These are phyloP conservation scores for Silurus glanis DNA, from an alignment of 2,113 vertebrate genomes.

Conservation along the genomic window DNA sequence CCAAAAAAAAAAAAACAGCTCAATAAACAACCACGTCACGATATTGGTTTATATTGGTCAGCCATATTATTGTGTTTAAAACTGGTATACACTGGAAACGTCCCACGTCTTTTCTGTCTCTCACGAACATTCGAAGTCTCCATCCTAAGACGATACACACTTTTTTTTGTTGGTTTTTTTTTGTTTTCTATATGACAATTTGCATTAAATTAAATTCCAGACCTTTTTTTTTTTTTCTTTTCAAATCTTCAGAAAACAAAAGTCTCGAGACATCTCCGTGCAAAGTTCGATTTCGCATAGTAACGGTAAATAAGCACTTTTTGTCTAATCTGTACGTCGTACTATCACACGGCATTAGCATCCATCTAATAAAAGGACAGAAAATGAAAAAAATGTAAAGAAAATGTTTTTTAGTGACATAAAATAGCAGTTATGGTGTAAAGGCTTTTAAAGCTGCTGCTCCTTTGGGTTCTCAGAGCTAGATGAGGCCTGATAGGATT, in stretches of 20 bases:
- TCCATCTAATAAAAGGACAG: conserved; percentile 43
- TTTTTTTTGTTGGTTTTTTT: conserved; percentile 7
- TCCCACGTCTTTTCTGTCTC: neutral
- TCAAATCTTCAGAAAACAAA: conserved; percentile 48
- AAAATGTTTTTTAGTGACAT: conserved; percentile 10
- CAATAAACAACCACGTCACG: conserved; percentile 90
- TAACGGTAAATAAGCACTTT: conserved; percentile 80
- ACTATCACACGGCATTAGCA: conserved; percentile 54
- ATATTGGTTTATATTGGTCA: conserved; percentile 88
- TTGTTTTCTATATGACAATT: conserved; percentile 58
- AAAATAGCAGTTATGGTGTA: conserved; percentile 32
- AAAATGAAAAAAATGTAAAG: conserved; percentile 8
- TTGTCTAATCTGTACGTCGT: conserved; percentile 47
- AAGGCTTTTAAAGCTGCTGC: conserved; percentile 89
- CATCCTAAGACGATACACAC: conserved; percentile 1
- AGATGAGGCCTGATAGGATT: conserved; percentile 88
- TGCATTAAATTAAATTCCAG: conserved; percentile 66
- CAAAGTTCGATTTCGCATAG: conserved; percentile 72
- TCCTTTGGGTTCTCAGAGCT: conserved; percentile 92
- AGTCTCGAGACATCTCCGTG: conserved; percentile 71
- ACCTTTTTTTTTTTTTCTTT: conserved; percentile 15
- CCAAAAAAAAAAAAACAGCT: conserved; percentile 78
- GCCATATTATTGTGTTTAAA: conserved; percentile 66
- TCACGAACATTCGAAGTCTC: conserved; percentile 42
- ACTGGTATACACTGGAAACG: conserved; percentile 46